Evolutionary conservation across 2,113 vertebrate genomes (phyloP), one percentile per base, ranked within the genome.

Genomic region (Tragelaphus buxtoni): DNA sequence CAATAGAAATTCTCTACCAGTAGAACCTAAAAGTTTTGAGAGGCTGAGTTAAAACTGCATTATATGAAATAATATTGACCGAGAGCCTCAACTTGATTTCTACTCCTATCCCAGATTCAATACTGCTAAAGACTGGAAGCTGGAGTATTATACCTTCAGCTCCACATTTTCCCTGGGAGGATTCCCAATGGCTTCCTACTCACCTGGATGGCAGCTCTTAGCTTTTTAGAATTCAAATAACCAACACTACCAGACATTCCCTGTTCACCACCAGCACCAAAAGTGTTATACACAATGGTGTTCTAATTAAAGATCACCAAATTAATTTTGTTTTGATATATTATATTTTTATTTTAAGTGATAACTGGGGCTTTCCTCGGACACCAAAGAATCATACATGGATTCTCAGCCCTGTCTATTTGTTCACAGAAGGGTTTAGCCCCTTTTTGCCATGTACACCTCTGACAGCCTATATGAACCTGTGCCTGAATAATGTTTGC

Each of bases 231-330:
- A 42, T 42, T 42, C 69, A 63, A 76, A 88, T 35, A 74, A 88
- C 14, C 22, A 51, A 35, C 14, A 72, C 13, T n/a, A 35, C 51
- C 53, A 45, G n/a, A n/a, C 22, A 81, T 61, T 74, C 58, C 22
- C 9, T 24, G 55, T 24, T 56, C 24, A 87, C 47, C 58, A 11
- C 11, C n/a, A n/a, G 17, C 39, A 77, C 49, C 63, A 35, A 47
- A 55, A 83, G 56, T 22, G 3, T 14, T 4, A 60, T 42, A 17
- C 82, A 7, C 53, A 58, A 45, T 56, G 87, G 32, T 51, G 82
- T 74, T 83, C 26, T 49, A 91, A 49, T 91, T 56, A 77, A 96
- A 83, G 14, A 56, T 82, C 55, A 91, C 12, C 30, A 80, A 91
- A 58, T 91, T 26, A 39, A 76, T 28, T 91, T 60, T 88, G 26